phyloP scores from a whole-genome alignment of 1,140 invertebrate genomes.

The Trichonephila clavata region DNA sequence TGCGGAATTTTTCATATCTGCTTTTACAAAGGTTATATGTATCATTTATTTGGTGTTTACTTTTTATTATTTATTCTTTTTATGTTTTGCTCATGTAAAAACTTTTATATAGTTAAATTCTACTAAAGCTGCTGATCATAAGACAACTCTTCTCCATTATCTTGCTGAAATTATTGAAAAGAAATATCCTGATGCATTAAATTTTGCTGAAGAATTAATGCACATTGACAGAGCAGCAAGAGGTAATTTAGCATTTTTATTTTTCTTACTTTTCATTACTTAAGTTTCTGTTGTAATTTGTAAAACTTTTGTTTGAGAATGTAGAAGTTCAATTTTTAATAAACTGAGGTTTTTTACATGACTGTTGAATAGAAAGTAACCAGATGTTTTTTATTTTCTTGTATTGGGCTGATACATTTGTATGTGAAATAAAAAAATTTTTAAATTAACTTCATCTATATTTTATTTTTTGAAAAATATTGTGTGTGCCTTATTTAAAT shows the following conservation, averaged over 20 bases:
- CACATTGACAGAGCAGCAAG: constrained; percentile 86
- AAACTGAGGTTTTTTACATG: no score
- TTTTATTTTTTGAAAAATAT: no score
- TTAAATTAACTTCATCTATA: neutral
- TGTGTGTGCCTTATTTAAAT: neutral
- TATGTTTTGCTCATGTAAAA: neutral
- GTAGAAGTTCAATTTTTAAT: no score
- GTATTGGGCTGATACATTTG: no score
- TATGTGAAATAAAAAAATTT: no score
- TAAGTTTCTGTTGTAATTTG: neutral
- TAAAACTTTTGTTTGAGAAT: no score
- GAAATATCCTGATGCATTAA: constrained; percentile 92
- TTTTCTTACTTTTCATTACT: neutral
- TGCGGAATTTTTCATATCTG: no score
- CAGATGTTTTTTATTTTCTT: no score
- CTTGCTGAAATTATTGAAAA: constrained; percentile 92
- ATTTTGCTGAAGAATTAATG: constrained; percentile 92
- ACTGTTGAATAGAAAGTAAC: no score
- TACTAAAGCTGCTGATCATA: constrained; percentile 97
- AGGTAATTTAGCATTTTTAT: constrained; percentile 59
- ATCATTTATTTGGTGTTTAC: neutral
- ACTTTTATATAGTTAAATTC: constrained; percentile 86
- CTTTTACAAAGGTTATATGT: no score
- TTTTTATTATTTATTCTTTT: constrained; percentile 35
- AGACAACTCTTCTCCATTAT: constrained; percentile 95